A percentile compares a stretch with the other conserved stretches of the same genome.
Evolutionary conservation across 2,113 vertebrate species (phyloP).

Genomic region (Rhinolophus ferrumequinum): DNA sequence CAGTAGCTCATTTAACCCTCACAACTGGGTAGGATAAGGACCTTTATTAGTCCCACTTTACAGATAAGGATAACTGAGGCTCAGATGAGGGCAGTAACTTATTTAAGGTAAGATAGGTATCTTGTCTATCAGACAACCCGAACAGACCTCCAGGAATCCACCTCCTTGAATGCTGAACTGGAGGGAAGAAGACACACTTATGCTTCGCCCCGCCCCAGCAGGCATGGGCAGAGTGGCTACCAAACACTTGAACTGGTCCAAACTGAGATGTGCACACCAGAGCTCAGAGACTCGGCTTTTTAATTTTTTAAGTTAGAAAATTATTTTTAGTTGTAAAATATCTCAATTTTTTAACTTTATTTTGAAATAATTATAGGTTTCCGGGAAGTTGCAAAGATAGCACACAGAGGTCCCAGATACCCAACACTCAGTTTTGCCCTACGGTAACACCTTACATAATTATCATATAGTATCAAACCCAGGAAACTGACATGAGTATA

Average conservation of each 20-base stretch:
- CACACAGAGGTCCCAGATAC: neutral
- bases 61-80: neutral
- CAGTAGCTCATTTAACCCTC: neutral
- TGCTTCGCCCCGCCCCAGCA: fast-evolving
- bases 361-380: neutral
- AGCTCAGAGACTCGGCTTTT: neutral
- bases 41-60: neutral
- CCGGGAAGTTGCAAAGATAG: neutral
- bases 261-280: no score
- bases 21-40: fast-evolving
- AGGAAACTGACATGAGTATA: fast-evolving
- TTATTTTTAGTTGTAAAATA: neutral
- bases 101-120: neutral
- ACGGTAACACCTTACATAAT: fast-evolving
- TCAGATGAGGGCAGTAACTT: neutral
- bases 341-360: neutral
- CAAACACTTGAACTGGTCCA: fast-evolving
- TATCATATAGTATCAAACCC: no score
- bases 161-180: fast-evolving
- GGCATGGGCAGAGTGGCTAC: fast-evolving
- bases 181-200: fast-evolving
- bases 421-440: neutral
- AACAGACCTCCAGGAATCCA: neutral
- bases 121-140: neutral
- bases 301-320: neutral